phyloP scores from a whole-genome alignment of 2,888 invertebrate species.

The Eupsilia transversa region DNA sequence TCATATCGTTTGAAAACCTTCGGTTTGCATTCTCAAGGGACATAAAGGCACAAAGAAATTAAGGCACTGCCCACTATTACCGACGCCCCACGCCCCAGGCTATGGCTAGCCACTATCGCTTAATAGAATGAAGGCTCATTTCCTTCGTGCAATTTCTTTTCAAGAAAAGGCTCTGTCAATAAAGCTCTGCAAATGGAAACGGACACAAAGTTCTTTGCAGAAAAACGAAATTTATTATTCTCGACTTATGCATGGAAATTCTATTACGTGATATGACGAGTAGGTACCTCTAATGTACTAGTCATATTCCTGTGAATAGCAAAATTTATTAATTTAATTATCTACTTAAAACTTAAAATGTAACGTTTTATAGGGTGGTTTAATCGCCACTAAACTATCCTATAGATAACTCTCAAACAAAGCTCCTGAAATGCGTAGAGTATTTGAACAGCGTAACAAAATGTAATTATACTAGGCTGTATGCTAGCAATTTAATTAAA shows the following conservation, averaged over 20 bases:
- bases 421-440: neutral
- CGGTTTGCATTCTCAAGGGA: slow-evolving; percentile 19
- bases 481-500: neutral
- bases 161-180: slow-evolving; percentile 43
- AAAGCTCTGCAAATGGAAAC: slow-evolving; percentile 53
- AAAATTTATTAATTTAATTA: neutral
- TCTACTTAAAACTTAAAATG: neutral
- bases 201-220: slow-evolving; percentile 39
- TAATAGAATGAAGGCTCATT: slow-evolving; percentile 46
- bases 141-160: slow-evolving; percentile 41
- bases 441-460: neutral
- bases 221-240: slow-evolving; percentile 29
- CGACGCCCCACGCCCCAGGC: slow-evolving; percentile 8
- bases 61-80: slow-evolving; percentile 41
- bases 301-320: too few species aligned
- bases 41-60: slow-evolving; percentile 41
- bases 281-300: neutral
- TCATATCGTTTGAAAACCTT: slow-evolving; percentile 20
- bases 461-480: neutral
- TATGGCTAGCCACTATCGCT: slow-evolving; percentile 16
- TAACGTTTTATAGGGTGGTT: neutral
- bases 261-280: slow-evolving; percentile 4
- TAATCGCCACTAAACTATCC: neutral
- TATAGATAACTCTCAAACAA: neutral
- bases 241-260: slow-evolving; percentile 55